phyloP scores from a whole-genome alignment of 2,113 vertebrate species.

The Empidonax traillii region DNA sequence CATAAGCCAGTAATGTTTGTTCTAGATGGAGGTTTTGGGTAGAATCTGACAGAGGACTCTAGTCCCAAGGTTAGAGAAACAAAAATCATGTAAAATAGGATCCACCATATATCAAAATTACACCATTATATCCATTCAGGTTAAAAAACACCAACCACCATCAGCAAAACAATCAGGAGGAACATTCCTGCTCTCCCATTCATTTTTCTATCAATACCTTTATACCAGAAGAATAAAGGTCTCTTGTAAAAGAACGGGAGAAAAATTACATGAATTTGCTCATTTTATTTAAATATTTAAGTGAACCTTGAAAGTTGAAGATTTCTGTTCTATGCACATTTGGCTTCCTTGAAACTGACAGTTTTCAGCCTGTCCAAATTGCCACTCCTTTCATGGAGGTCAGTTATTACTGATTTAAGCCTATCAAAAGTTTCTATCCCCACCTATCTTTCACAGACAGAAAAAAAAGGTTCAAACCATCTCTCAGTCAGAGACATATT shows the following conservation, averaged over 20 bases:
- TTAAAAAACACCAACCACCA: not conserved
- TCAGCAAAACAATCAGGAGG: not conserved
- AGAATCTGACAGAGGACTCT: not conserved
- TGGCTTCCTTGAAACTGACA: not conserved
- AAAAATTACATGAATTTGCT: not conserved
- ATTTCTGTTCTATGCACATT: not conserved
- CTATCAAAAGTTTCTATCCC: not conserved
- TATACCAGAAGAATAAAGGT: not conserved
- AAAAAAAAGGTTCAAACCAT: not conserved
- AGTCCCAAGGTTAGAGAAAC: not conserved
- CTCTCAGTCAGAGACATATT: not conserved
- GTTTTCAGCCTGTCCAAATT: not conserved
- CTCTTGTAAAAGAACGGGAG: not conserved
- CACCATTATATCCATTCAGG: not conserved
- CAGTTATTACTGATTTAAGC: not conserved
- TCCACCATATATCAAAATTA: not conserved
- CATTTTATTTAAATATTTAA: not conserved
- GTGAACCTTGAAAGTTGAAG: not conserved
- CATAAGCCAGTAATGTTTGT: not conserved
- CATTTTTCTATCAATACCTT: not conserved
- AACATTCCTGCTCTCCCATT: not conserved
- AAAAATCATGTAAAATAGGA: not conserved
- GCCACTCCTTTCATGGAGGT: not conserved
- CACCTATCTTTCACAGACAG: not conserved
- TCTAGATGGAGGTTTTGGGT: not conserved